phyloP scores from a whole-genome alignment of 2,113 vertebrate genomes.

The Ancistrus triradiatus region DNA sequence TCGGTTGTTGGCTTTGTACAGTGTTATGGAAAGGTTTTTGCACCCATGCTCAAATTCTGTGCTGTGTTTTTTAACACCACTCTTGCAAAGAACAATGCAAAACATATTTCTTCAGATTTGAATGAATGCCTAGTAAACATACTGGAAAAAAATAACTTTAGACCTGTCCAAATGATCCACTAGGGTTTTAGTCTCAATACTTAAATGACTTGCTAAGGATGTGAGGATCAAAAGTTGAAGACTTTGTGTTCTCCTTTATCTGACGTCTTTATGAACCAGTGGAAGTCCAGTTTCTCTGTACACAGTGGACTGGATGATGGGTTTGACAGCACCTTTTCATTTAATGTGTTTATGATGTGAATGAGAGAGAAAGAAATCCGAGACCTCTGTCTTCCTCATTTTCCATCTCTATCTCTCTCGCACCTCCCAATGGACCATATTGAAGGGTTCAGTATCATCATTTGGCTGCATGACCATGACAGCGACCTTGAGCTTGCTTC shows the following conservation, averaged over 20 bases:
- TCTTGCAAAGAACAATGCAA: too few species aligned
- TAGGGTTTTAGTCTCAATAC: too few species aligned
- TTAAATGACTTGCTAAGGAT: too few species aligned
- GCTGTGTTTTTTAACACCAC: too few species aligned
- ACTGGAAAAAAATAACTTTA: too few species aligned
- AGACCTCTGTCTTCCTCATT: constrained; percentile 9
- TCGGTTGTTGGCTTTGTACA: too few species aligned
- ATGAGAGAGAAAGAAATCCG: not conserved
- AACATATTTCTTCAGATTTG: too few species aligned
- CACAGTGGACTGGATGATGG: constrained; percentile 21
- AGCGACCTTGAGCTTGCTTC: constrained; percentile 58
- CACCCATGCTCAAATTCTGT: too few species aligned
- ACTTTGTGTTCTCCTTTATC: not conserved
- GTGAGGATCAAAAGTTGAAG: too few species aligned
- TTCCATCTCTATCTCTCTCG: constrained; percentile 22
- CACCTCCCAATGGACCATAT: constrained; percentile 15
- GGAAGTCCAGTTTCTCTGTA: constrained; percentile 24
- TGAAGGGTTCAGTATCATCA: constrained; percentile 39
- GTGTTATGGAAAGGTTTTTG: too few species aligned
- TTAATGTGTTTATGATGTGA: not conserved
- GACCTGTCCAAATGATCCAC: too few species aligned
- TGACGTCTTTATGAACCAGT: not conserved
- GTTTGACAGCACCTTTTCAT: constrained; percentile 23
- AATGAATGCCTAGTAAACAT: too few species aligned
- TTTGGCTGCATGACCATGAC: constrained; percentile 51